Evolutionary conservation across 2,888 invertebrate genomes (phyloP).

Genomic region (Prionchulus punctatus): DNA sequence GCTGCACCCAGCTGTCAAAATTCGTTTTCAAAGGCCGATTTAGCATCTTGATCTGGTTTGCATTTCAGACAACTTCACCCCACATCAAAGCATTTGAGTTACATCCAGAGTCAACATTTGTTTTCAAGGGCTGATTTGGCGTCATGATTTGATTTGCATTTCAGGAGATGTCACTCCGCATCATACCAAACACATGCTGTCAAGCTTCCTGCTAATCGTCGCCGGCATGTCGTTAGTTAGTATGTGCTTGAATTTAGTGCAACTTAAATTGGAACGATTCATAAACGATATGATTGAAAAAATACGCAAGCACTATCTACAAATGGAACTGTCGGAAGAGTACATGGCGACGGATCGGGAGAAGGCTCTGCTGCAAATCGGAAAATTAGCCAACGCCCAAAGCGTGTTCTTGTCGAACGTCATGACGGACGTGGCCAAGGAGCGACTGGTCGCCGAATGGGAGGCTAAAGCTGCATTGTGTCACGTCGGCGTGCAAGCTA

Average conservation of each 20-base stretch:
- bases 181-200: neutral
- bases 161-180: constrained; percentile 5
- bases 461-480: neutral
- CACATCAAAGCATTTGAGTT: neutral
- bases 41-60: too few relatives aligned
- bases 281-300: neutral
- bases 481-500: neutral
- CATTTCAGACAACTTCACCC: neutral
- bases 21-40: too few relatives aligned
- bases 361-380: neutral
- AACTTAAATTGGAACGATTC: neutral
- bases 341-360: neutral
- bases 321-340: neutral
- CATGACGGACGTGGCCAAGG: neutral
- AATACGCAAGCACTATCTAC: neutral
- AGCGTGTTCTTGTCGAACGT: neutral
- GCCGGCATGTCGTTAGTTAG: neutral
- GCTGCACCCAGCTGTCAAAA: too few relatives aligned
- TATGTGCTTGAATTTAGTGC: constrained; percentile 5
- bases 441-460: neutral
- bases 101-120: neutral
- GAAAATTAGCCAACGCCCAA: neutral
- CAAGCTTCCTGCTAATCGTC: neutral
- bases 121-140: neutral
- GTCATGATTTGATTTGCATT: neutral